A percentile compares a stretch with the other conserved stretches of the same genome.
phyloP scores from a whole-genome alignment of 2,797 vertebrate genomes.

The Myotis daubentonii region DNA sequence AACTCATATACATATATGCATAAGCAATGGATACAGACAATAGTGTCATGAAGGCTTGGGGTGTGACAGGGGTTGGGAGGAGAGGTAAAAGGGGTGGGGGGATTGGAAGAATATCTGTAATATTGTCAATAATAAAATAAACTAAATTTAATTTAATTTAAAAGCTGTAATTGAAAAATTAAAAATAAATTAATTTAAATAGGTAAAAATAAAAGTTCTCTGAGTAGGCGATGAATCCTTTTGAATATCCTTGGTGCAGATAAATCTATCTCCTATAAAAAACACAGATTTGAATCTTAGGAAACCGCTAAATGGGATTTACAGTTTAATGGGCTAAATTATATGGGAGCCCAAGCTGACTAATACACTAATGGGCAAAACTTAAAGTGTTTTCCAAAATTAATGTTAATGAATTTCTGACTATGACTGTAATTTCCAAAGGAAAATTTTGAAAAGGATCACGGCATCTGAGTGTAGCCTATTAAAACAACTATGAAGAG shows the following conservation, averaged over 20 bases:
- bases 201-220: not conserved
- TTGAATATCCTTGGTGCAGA: not conserved
- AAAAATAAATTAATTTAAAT: not conserved
- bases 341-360: not conserved
- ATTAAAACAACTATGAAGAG: not conserved
- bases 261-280: not conserved
- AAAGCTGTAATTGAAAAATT: not conserved
- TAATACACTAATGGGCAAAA: not conserved
- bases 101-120: not conserved
- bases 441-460: not conserved
- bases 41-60: no score
- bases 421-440: not conserved
- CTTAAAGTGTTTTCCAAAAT: not conserved
- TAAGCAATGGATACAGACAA: no score
- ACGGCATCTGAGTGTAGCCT: not conserved
- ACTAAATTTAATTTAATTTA: not conserved
- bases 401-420: not conserved
- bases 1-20: no score
- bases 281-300: not conserved
- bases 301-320: not conserved
- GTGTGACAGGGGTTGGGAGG: not conserved
- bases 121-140: no score
- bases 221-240: not conserved
- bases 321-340: not conserved
- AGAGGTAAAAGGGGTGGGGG: not conserved